Percentiles rank a stretch among this genome's conserved stretches.
phyloP scores from a whole-genome alignment of 1,140 invertebrate genomes.

The Eumaeus atala region DNA sequence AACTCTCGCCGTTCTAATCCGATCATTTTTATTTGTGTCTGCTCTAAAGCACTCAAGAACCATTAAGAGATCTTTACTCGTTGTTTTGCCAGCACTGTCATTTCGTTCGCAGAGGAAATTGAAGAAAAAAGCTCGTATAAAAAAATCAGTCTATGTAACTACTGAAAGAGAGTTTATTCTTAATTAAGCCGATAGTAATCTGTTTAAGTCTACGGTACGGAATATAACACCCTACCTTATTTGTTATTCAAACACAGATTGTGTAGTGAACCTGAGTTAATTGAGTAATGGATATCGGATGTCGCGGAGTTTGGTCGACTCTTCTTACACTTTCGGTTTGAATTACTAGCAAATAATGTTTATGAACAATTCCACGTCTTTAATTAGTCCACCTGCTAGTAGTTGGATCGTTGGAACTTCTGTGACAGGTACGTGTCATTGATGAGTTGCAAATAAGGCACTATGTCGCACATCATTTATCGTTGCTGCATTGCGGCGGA shows the following conservation, averaged over 20 bases:
- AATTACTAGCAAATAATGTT: too few species aligned
- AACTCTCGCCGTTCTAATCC: slow-evolving; percentile 3
- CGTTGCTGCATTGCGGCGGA: too few species aligned
- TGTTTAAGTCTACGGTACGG: slow-evolving; percentile 1
- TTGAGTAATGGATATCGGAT: too few species aligned
- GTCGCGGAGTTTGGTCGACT: too few species aligned
- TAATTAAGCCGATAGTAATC: slow-evolving; percentile 10
- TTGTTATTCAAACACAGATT: slow-evolving; percentile 4
- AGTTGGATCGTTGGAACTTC: too few species aligned
- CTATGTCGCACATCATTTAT: too few species aligned
- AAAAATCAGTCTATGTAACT: neutral
- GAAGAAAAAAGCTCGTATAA: slow-evolving; percentile 7
- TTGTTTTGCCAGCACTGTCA: slow-evolving; percentile 3
- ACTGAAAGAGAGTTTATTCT: slow-evolving; percentile 8
- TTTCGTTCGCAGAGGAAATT: slow-evolving; percentile 9
- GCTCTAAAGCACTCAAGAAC: slow-evolving; percentile 13
- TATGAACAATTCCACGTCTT: too few species aligned
- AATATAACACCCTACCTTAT: slow-evolving; percentile 1
- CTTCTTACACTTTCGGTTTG: too few species aligned
- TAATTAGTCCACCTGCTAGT: too few species aligned
- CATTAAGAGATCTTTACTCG: slow-evolving; percentile 13
- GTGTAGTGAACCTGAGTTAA: neutral
- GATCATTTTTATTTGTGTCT: slow-evolving; percentile 14
- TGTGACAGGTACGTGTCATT: too few species aligned
- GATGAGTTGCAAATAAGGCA: too few species aligned